Conservation (phyloP, 2,888 invertebrate genomes). For the Arge pagana region DNA sequence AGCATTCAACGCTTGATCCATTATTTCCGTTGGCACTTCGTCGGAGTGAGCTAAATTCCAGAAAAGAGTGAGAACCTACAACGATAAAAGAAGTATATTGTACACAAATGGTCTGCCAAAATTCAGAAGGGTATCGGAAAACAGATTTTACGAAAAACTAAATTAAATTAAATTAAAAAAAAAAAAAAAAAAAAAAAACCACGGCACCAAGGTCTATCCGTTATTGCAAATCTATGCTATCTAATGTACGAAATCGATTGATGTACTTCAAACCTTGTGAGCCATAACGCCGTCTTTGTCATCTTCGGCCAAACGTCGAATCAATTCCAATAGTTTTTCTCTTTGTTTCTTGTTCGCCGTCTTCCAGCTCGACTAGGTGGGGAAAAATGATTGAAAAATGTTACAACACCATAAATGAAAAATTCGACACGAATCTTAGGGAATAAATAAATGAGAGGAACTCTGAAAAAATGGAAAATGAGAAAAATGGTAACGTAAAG, state of each 20-base stretch:
- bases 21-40: slow-evolving; percentile 95
- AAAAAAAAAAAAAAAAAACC: slow-evolving; percentile 4
- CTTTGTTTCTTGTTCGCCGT: slow-evolving; percentile 94
- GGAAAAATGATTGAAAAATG: too few species aligned
- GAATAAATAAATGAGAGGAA: slow-evolving; percentile 15
- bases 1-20: slow-evolving; percentile 94
- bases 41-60: slow-evolving; percentile 97
- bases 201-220: background rate
- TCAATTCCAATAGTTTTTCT: slow-evolving; percentile 92
- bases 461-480: slow-evolving; percentile 20
- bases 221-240: slow-evolving; percentile 3
- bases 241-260: slow-evolving; percentile 10
- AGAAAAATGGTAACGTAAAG: background rate
- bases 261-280: slow-evolving; percentile 71
- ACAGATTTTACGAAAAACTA: slow-evolving; percentile 1
- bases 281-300: slow-evolving; percentile 99
- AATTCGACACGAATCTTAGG: slow-evolving; percentile 19
- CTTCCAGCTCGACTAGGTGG: slow-evolving; percentile 94
- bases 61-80: slow-evolving; percentile 82
- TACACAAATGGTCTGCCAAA: too few species aligned
- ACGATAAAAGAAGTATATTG: too few species aligned
- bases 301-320: slow-evolving; percentile 93
- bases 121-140: too few species aligned
- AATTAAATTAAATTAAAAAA: slow-evolving; percentile 14
- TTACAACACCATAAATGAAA: too few species aligned